Evolutionary conservation across 2,113 vertebrate genomes (phyloP).

Genomic region (Passer montanus): DNA sequence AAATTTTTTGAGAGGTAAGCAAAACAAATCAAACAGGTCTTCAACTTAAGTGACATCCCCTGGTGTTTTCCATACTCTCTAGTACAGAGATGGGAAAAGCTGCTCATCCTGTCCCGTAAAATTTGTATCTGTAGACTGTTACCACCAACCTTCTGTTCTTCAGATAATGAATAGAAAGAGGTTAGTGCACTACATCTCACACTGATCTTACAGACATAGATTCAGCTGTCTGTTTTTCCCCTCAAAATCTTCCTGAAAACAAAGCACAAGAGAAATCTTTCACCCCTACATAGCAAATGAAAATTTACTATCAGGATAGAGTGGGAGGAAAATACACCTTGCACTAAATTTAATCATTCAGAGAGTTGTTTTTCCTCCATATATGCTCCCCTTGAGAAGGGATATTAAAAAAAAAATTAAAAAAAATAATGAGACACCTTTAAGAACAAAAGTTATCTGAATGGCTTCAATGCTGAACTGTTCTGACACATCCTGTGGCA

Average conservation of each 20-base stretch:
- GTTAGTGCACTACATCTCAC: not conserved
- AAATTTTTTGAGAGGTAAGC: not conserved
- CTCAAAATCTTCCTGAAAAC: not conserved
- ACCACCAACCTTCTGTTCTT: not conserved
- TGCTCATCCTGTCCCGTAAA: not conserved
- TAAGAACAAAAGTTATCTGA: not conserved
- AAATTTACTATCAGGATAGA: not conserved
- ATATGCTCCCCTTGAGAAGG: not conserved
- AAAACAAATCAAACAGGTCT: not conserved
- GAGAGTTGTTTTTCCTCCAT: not conserved
- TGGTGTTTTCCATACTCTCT: not conserved
- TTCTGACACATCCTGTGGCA: not conserved
- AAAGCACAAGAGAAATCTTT: not conserved
- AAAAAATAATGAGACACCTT: not conserved
- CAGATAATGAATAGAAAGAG: not conserved
- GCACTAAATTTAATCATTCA: not conserved
- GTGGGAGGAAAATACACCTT: not conserved
- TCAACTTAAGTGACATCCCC: not conserved
- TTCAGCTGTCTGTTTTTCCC: not conserved
- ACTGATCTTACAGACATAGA: not conserved
- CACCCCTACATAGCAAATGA: not conserved
- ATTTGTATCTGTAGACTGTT: not conserved
- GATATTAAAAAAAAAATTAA: not conserved
- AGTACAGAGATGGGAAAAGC: not conserved
- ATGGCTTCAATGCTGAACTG: not conserved